These are phyloP conservation scores for Nymphalis c-album DNA, from an alignment of 2,888 invertebrate genomes.

Conservation along the genomic window DNA sequence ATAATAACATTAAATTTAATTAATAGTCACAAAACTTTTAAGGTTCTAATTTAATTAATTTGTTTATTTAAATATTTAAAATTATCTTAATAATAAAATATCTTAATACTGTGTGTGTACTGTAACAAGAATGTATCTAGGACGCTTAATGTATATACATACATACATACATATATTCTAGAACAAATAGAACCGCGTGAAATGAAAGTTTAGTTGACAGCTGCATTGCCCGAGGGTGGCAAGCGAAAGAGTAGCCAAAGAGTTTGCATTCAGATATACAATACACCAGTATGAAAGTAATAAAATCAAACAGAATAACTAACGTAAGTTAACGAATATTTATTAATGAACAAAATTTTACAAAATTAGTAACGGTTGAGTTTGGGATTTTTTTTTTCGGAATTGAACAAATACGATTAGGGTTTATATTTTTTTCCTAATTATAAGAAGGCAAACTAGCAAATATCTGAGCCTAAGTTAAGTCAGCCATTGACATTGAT, in stretches of 20 bases:
- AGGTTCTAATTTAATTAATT: no score
- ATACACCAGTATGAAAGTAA: background rate
- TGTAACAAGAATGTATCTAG: background rate
- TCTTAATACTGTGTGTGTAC: no score
- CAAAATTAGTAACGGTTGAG: background rate
- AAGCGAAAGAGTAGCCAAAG: constrained; percentile 20
- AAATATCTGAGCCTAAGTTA: no score
- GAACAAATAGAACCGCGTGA: constrained; percentile 16
- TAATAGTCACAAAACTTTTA: no score
- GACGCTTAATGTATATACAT: background rate
- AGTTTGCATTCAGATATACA: constrained; percentile 11
- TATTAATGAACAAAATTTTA: background rate
- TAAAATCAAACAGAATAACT: constrained; percentile 10
- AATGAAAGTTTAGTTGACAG: constrained; percentile 22
- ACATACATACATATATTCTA: background rate
- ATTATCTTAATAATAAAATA: no score
- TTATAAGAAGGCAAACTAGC: no score
- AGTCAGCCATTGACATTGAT: no score
- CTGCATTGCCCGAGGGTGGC: constrained; percentile 27
- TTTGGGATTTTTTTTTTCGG: background rate
- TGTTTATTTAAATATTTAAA: no score
- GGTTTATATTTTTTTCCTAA: no score
- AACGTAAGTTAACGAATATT: background rate
- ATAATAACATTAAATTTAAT: no score
- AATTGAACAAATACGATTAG: no score